Evolutionary conservation across 2,797 vertebrate species (phyloP), one percentile per base, ranked within the genome.

Genomic region (Salmo trutta): DNA sequence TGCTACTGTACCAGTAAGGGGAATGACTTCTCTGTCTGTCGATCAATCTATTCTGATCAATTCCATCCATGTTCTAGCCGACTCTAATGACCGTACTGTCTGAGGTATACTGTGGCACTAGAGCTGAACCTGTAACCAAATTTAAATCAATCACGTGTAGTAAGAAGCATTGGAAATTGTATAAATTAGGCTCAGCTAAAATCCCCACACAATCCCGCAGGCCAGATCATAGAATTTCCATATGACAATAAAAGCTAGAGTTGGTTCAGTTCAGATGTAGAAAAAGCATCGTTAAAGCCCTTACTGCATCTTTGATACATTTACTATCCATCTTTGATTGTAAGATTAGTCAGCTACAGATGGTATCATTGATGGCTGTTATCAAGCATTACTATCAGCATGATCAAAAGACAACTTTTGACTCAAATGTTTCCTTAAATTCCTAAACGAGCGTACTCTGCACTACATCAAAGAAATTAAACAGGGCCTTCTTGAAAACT

Each of bases 261-360:
- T 27, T 29, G 51, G 21, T 52, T 71, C 1, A 16, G 47, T 4
- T 71, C 15, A 17, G 19, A 21, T 10, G 67, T 52, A 71, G 5
- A 36, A 21, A 21, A 4, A 71, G 24, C 47, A 71, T 6, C 0
- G n/a, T 69, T 76, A 59, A 33, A 29, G 71, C 75, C 83, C 24
- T 24, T 24, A 24, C 24, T 24, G 1, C 24, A 24, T 24, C 24
- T 24, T 24, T 24, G 24, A 24, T 36, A 79, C 62, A 59, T 51
- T 51, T 68, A 41, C 27, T 36, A 19, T 71, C 71, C 41, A 59
- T 77, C 77, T 59, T 14, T 31, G 71, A 36, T 76, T 78, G 82
- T 67, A 75, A 65, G 69, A 87, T 80, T 80, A 75, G 56, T 85
- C 68, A 59, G 62, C 79, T 85, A 51, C 76, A 81, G 78, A 68